phyloP scores from a whole-genome alignment of 2,888 invertebrate species.

The Tinea semifulvella region DNA sequence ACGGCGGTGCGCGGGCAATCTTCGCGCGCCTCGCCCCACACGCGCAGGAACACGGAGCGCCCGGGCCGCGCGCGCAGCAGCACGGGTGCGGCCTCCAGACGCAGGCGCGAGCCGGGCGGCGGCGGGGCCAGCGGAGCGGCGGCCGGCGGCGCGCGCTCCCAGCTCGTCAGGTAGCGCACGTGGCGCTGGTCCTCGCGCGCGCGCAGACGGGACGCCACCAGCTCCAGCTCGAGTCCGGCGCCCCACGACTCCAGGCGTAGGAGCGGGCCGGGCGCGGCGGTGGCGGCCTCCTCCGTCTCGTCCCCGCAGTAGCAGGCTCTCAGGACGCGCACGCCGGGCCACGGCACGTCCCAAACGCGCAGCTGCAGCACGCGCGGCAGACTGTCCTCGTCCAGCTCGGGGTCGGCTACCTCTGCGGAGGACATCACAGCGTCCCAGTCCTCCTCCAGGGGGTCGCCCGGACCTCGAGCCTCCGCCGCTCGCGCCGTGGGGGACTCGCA shows the following conservation, averaged over 20 bases:
- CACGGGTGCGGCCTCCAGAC: conserved; percentile 72
- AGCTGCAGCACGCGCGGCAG: conserved; percentile 57
- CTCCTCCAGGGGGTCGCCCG: background rate
- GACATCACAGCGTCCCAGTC: conserved; percentile 23
- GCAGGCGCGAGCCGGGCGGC: conserved; percentile 35
- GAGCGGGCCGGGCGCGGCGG: conserved; percentile 53
- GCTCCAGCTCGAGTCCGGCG: conserved; percentile 76
- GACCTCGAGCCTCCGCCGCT: background rate
- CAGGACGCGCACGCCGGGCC: conserved; percentile 67
- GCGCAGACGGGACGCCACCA: conserved; percentile 76
- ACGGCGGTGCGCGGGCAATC: conserved; percentile 58
- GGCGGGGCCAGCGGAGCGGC: conserved; percentile 30
- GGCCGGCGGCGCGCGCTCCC: conserved; percentile 22
- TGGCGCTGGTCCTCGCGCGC: conserved; percentile 85
- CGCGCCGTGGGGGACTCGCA: conserved; percentile 22
- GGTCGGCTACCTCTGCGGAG: conserved; percentile 31
- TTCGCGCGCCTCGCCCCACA: conserved; percentile 79
- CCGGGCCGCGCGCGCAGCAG: conserved; percentile 81
- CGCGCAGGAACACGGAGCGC: conserved; percentile 81
- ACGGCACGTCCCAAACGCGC: conserved; percentile 73
- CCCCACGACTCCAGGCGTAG: conserved; percentile 32
- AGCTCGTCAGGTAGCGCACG: conserved; percentile 71
- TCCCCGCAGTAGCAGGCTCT: conserved; percentile 64
- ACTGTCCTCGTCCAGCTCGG: conserved; percentile 22
- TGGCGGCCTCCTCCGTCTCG: conserved; percentile 44